These are phyloP conservation scores for Mus spicilegus DNA, from an alignment of 2,113 vertebrate species.

Conservation along the genomic window DNA sequence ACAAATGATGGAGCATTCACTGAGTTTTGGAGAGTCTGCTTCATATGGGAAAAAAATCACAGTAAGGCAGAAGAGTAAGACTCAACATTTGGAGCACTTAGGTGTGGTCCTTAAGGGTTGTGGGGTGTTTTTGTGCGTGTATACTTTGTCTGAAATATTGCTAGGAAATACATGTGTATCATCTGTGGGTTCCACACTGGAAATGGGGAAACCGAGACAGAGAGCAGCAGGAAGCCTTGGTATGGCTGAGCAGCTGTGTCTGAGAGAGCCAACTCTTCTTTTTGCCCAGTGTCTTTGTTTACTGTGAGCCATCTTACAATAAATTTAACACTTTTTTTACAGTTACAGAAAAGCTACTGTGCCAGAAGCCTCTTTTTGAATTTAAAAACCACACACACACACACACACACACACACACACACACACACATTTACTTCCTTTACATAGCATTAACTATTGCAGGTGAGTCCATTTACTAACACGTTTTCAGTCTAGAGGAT, in stretches of 20 bases:
- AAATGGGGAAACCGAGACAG: constrained; percentile 5
- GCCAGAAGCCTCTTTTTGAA: constrained; percentile 7
- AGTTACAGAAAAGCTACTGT: constrained; percentile 28
- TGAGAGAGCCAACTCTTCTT: background rate
- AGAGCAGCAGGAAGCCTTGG: background rate
- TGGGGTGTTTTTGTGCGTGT: constrained; percentile 36
- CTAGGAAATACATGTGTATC: constrained; percentile 57
- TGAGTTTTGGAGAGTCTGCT: constrained; percentile 50
- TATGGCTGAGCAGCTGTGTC: background rate
- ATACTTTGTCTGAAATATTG: constrained; percentile 68
- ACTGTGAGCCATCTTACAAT: background rate
- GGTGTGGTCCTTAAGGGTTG: constrained; percentile 43
- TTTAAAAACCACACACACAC: background rate
- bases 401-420: too few species aligned
- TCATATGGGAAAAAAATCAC: constrained; percentile 52
- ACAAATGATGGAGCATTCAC: background rate
- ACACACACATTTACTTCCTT: background rate
- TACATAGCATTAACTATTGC: background rate
- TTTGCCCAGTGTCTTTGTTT: background rate
- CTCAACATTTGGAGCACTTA: constrained; percentile 13
- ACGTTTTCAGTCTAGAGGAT: background rate
- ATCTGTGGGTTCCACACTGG: background rate
- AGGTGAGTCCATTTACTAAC: background rate
- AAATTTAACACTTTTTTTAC: background rate
- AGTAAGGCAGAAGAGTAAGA: constrained; percentile 68